Evolutionary conservation across 2,797 vertebrate species (phyloP).

Genomic region (Megalops cyprinoides): DNA sequence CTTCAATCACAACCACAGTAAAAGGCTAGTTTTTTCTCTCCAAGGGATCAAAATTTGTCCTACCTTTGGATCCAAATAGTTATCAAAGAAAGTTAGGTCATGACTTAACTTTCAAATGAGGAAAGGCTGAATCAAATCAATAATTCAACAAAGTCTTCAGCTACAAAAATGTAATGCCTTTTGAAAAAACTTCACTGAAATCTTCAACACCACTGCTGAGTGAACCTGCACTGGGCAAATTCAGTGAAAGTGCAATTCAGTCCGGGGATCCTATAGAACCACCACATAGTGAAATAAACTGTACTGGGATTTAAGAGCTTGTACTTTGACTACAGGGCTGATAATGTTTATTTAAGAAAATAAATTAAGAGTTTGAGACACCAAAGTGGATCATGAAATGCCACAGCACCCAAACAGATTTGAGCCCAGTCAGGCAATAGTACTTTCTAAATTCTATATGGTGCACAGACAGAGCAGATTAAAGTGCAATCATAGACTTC

Average conservation of each 20-base stretch:
- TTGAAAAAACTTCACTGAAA: background rate
- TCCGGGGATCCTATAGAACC: background rate
- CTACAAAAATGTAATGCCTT: background rate
- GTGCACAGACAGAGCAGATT: conserved; percentile 26
- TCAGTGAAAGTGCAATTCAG: conserved; percentile 27
- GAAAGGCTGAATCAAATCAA: background rate
- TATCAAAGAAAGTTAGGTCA: background rate
- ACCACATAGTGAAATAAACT: conserved; percentile 47
- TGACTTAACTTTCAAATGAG: background rate
- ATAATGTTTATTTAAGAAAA: conserved; percentile 43
- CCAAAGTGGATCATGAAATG: conserved; percentile 36
- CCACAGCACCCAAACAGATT: conserved; percentile 40
- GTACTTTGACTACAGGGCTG: conserved; percentile 47
- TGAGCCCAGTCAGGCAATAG: conserved; percentile 32
- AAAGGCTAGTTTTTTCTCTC: conserved; percentile 8
- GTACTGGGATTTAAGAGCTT: conserved; percentile 44
- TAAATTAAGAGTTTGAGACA: conserved; percentile 31
- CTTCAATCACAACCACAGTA: background rate
- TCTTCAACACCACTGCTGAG: background rate
- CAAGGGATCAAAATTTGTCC: conserved; percentile 9
- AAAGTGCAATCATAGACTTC: conserved; percentile 47
- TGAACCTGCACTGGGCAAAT: background rate
- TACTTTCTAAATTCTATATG: conserved; percentile 34
- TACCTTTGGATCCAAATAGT: background rate
- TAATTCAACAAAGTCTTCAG: conserved; percentile 1